Evolutionary conservation across 92 coral and sea anemone species (phyloP), one percentile per base, ranked within the genome.

Genomic region (Galaxea fascicularis): DNA sequence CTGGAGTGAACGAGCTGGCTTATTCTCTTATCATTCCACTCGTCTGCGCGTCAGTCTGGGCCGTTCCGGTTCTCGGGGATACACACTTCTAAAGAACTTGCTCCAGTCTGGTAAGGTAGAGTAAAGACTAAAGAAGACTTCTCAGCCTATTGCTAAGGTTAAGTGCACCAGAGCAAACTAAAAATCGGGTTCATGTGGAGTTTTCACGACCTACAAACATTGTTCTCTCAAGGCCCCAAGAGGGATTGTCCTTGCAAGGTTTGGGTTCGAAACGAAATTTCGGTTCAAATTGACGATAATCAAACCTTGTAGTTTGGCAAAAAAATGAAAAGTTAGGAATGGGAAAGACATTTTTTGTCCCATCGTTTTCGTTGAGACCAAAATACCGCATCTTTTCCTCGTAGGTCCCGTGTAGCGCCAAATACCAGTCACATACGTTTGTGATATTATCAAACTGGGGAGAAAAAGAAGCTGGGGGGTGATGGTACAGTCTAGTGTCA

Each of bases 371-470:
- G n/a, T 28, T 78, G 26, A 18, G 39, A 10, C 77, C 83, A 41
- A 85, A 84, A 3, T 77, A 29, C 20, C 74, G 20, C 92, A 89
- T 89, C 64, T 69, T 59, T 0, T 78, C 44, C 4, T 56, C 76
- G 47, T 84, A 89, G 9, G 89, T 77, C 13, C 92, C 92, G 31
- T 89, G 92, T 28, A 85, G 27, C 13, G 86, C 92, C 14, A 89
- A 30, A 22, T 68, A 89, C 39, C n/a, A 46, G 57, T 89, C 77
- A 27, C 92, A 89, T 3, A 89, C 51, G 52, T 84, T 79, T 27
- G 16, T 31, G 25, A 74, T 25, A 13, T 65, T 79, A 13, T 64
- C 24, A 65, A 89, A 71, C 20, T 45, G 0, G 24, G 17, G 28
- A 46, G 75, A 45, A 83, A 59, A 28, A 86, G 80, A n/a, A n/a